A percentile compares a stretch with the other conserved stretches of the same genome.
These are phyloP conservation scores for Pontoporia blainvillei DNA, from an alignment of 2,113 vertebrate species.

Conservation along the genomic window DNA sequence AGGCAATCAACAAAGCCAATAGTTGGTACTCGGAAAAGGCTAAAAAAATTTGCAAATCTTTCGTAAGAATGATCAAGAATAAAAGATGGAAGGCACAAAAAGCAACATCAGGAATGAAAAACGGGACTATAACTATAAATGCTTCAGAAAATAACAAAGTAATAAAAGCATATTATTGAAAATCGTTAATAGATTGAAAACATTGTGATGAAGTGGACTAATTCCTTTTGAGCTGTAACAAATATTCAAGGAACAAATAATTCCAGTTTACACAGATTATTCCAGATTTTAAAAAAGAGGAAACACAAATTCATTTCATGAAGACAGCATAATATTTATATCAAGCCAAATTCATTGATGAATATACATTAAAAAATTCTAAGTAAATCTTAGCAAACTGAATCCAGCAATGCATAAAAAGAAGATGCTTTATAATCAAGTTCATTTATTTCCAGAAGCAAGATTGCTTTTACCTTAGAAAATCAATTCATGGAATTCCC, in stretches of 20 bases:
- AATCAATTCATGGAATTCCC: neutral
- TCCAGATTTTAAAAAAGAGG: neutral
- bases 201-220: neutral
- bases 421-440: neutral
- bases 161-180: neutral
- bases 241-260: neutral
- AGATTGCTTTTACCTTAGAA: slow-evolving; percentile 17
- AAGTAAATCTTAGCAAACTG: neutral
- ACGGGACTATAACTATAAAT: neutral
- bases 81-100: neutral
- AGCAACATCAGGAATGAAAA: neutral
- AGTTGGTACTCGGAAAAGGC: neutral
- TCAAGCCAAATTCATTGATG: neutral
- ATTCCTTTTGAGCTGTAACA: slow-evolving; percentile 1
- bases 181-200: neutral
- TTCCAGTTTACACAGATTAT: neutral
- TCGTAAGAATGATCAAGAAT: neutral
- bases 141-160: neutral
- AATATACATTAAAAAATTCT: neutral
- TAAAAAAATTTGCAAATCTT: neutral
- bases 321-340: neutral
- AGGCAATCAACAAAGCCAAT: neutral
- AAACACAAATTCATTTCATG: neutral
- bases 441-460: neutral
- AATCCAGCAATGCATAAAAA: neutral